These are phyloP conservation scores for Gnathonemus echidnorhynchus DNA, from an alignment of 2,113 vertebrate species.

Conservation along the genomic window DNA sequence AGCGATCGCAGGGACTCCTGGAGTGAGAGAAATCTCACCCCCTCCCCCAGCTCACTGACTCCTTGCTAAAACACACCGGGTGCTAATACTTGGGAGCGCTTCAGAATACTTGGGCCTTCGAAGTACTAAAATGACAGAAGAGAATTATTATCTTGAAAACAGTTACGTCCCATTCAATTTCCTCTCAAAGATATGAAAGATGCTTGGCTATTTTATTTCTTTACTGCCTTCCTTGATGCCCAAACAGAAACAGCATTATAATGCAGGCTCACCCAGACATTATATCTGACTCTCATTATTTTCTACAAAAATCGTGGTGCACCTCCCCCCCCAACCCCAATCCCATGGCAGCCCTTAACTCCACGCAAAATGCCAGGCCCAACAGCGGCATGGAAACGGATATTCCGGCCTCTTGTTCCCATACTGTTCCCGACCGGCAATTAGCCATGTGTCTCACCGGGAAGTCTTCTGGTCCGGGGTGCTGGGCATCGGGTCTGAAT, in stretches of 20 bases:
- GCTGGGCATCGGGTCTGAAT: slow-evolving; percentile 15
- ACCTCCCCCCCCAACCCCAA: neutral
- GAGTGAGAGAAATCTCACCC: neutral
- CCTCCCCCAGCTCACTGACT: neutral
- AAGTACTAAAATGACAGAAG: neutral
- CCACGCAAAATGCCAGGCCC: neutral
- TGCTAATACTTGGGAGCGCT: neutral
- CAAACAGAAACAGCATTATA: neutral
- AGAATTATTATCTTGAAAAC: neutral
- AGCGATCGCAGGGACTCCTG: neutral
- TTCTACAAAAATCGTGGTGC: neutral
- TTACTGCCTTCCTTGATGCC: neutral
- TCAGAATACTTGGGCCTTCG: neutral
- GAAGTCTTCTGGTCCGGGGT: slow-evolving; percentile 22
- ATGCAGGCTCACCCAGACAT: neutral
- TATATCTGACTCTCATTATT: too few species aligned
- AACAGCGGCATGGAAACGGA: neutral
- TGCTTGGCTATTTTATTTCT: neutral
- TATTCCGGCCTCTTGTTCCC: neutral
- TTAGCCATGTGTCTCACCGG: slow-evolving; percentile 22
- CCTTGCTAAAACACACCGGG: neutral
- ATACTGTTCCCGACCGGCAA: slow-evolving; percentile 17
- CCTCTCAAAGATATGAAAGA: neutral
- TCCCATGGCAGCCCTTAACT: neutral
- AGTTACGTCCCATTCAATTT: neutral